Evolutionary conservation across 2,797 vertebrate species (phyloP), one percentile per base, ranked within the genome.

Genomic region (Eremophila alpestris): DNA sequence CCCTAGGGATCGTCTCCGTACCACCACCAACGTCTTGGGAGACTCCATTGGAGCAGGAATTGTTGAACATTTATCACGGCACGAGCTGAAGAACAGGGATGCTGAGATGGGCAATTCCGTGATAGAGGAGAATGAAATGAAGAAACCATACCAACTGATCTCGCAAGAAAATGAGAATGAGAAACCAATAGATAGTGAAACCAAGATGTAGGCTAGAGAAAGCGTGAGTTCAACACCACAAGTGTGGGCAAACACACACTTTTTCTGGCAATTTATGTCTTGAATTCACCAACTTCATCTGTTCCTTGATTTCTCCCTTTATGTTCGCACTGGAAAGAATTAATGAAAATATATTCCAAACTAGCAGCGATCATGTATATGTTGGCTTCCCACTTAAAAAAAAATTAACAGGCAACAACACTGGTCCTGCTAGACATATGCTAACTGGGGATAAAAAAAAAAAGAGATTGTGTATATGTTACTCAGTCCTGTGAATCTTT

Each of bases 31-130:
- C 0, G 99, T 99, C 41, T 73, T 99, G 96, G 99, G 99, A 51
- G 99, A 99, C 70, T 99, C 99, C 1, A 98, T 99, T 0, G 99
- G 99, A 51, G 99, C 99, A 0, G 99, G 99, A 46, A 99, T 99
- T 16, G 98, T 99, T n/a, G 99, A 99, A 97, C 99, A 99, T 82
- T 97, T 99, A 91, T 99, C 99, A 40, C 97, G 98, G 49, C 98
- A 99, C 0, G 99, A 99, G 97, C 98, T 99, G 48, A 98, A 98
- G 97, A 98, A 95, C 94, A 97, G 75, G 63, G 99, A 99, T 67
- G 98, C 98, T 29, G 99, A 99, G 95, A 99, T 99, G 99, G 99
- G 99, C 8, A 99, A 99, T 97, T 99, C 99, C 0, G 99, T 99
- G 93, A 98, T 99, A 89, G 99, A 99, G 95, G 99, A 99, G 97